Evolutionary conservation across 2,888 invertebrate species (phyloP).

Genomic region (Slavum lentiscoides): DNA sequence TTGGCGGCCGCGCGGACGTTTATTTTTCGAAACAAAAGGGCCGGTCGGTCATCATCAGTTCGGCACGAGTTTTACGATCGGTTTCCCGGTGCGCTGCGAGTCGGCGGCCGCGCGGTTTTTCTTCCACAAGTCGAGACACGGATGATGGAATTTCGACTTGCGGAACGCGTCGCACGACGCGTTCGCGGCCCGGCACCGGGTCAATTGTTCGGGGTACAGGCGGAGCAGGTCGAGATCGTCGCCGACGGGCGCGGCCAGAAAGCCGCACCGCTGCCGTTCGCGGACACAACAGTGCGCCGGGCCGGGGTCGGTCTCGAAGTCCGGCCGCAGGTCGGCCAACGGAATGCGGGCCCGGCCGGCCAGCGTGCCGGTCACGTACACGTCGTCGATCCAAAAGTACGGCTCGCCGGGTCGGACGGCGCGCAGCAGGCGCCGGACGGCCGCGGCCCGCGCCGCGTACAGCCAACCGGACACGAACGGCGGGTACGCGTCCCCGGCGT

Average conservation of each 20-base stretch:
- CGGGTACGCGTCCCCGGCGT: constrained; percentile 67
- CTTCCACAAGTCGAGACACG: constrained; percentile 38
- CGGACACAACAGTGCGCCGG: constrained; percentile 74
- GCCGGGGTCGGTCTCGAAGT: constrained; percentile 74
- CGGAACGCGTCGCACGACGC: constrained; percentile 2
- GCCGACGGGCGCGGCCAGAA: constrained; percentile 77
- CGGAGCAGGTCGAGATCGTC: constrained; percentile 67
- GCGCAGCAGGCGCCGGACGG: constrained; percentile 66
- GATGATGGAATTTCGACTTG: constrained; percentile 32
- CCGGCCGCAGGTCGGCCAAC: constrained; percentile 65
- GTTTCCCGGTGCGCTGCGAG: neutral
- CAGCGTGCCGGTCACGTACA: constrained; percentile 80
- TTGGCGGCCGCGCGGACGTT: too few relatives aligned
- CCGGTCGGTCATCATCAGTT: neutral
- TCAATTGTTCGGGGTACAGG: constrained; percentile 7
- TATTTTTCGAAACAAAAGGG: too few relatives aligned
- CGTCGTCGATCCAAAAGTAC: constrained; percentile 92
- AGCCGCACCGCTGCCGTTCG: constrained; percentile 69
- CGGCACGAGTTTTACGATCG: constrained; percentile 17
- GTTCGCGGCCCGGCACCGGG: neutral
- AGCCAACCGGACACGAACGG: constrained; percentile 82
- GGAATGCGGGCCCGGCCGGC: constrained; percentile 66
- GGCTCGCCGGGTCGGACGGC: constrained; percentile 64
- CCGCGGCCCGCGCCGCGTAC: constrained; percentile 73
- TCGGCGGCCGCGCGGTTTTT: neutral